phyloP scores from a whole-genome alignment of 2,888 invertebrate species.

The Aleiodes alternator region DNA sequence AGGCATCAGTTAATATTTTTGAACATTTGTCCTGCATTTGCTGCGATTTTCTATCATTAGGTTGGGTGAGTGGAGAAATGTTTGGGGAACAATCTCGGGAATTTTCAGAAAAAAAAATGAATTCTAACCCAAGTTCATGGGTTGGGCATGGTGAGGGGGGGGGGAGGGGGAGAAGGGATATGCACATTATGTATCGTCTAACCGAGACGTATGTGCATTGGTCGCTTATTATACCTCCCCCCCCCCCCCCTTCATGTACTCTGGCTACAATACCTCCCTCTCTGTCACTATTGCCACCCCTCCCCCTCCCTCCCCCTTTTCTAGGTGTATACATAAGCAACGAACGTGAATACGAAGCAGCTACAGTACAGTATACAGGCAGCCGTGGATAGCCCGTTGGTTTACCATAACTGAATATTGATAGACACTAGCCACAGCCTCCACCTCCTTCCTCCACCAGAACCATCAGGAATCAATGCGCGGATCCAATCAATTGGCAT shows the following conservation, averaged over 20 bases:
- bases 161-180: constrained; percentile 13
- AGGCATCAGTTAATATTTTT: too few relatives aligned
- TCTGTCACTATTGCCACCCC: too few relatives aligned
- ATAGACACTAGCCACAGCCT: constrained; percentile 52
- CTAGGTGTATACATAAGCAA: constrained; percentile 30
- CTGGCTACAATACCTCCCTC: not conserved
- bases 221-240: constrained; percentile 35
- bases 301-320: not conserved
- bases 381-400: constrained; percentile 33
- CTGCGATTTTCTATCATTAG: too few relatives aligned
- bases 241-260: not conserved
- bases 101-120: too few relatives aligned
- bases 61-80: too few relatives aligned
- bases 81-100: too few relatives aligned
- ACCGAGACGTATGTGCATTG: constrained; percentile 25
- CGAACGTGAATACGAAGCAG: constrained; percentile 22
- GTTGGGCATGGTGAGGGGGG: too few relatives aligned
- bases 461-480: constrained; percentile 38
- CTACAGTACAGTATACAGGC: constrained; percentile 16
- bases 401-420: constrained; percentile 61
- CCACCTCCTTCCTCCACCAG: constrained; percentile 41
- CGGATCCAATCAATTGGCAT: constrained; percentile 49
- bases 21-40: too few relatives aligned
- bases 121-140: too few relatives aligned
- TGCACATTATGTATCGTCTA: constrained; percentile 29